Conservation (phyloP, 2,113 vertebrate genomes). For the Colossoma macropomum region DNA sequence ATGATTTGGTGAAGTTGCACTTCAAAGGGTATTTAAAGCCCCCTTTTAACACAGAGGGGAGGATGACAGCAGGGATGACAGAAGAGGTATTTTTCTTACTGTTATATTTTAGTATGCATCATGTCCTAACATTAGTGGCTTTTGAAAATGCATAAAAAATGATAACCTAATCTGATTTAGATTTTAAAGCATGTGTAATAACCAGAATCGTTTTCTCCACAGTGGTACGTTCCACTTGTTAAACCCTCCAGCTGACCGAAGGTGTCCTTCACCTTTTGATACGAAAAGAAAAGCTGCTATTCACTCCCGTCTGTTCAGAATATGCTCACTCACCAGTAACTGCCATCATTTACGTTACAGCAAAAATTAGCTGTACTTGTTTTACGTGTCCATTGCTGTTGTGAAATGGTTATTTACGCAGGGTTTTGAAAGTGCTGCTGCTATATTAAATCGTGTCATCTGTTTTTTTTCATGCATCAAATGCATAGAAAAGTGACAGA, state of each 20-base stretch:
- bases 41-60: constrained; percentile 71
- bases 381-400: not conserved
- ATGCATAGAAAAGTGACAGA: not conserved
- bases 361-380: not conserved
- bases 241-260: constrained; percentile 64
- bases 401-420: constrained; percentile 21
- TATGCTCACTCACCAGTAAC: not conserved
- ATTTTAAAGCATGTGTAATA: not conserved
- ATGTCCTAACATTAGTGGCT: not conserved
- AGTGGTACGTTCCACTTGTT: constrained; percentile 74
- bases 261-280: not conserved
- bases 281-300: not conserved
- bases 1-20: constrained; percentile 70
- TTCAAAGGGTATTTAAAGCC: constrained; percentile 74
- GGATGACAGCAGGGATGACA: constrained; percentile 70
- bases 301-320: not conserved
- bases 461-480: not conserved
- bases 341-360: not conserved
- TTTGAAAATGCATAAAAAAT: not conserved
- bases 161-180: no score
- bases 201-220: constrained; percentile 8
- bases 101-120: not conserved
- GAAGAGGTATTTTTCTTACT: constrained; percentile 63
- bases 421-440: not conserved
- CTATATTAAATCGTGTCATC: not conserved